phyloP scores from a whole-genome alignment of 2,797 vertebrate genomes.

The Psittacula derbiana region DNA sequence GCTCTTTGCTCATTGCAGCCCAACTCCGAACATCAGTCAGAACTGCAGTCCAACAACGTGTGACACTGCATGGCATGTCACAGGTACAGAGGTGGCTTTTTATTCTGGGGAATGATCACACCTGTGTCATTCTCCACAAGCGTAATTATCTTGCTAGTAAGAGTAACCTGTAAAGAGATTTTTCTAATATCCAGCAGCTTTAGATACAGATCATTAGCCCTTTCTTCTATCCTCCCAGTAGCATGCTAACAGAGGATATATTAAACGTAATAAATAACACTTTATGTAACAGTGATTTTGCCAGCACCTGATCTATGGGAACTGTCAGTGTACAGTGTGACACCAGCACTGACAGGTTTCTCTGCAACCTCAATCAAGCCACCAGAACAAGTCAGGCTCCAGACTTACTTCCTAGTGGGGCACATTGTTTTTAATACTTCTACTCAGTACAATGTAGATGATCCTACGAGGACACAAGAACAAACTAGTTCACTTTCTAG shows the following conservation, averaged over 20 bases:
- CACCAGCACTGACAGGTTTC: neutral
- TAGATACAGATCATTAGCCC: neutral
- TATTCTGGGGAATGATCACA: neutral
- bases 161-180: neutral
- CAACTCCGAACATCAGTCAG: neutral
- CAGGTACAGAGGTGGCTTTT: neutral
- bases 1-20: neutral
- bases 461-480: neutral
- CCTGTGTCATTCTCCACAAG: neutral
- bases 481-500: neutral
- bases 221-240: neutral
- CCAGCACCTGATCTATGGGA: neutral
- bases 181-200: neutral
- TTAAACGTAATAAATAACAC: neutral
- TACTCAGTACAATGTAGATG: neutral
- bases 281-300: neutral
- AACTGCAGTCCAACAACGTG: neutral
- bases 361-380: neutral
- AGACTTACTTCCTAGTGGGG: neutral
- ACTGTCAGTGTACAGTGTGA: rapidly evolving
- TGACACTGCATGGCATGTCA: neutral
- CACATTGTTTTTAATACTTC: neutral
- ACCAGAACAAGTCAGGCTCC: neutral
- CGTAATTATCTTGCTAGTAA: neutral
- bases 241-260: neutral